These are phyloP conservation scores for Drymonia ruficornis DNA, from an alignment of 2,888 invertebrate genomes.

Conservation along the genomic window DNA sequence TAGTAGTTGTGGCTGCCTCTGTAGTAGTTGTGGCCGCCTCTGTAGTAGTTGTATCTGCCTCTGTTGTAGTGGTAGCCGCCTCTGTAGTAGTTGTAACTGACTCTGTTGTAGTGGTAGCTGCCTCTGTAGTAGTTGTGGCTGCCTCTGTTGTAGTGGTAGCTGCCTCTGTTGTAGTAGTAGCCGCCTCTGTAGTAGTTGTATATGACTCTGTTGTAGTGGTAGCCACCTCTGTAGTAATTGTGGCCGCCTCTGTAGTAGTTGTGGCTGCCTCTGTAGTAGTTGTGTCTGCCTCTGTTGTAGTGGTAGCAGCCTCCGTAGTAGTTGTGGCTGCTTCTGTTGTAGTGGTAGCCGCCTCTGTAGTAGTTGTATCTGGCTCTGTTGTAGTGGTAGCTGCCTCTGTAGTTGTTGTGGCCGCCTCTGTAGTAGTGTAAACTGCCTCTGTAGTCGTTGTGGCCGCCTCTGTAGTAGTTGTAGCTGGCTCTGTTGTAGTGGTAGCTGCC, in stretches of 20 bases:
- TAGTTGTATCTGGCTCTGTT: background rate
- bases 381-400: background rate
- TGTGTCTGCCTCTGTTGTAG: conserved; percentile 7
- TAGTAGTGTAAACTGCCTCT: conserved; percentile 10
- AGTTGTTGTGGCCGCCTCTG: background rate
- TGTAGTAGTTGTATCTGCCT: conserved; percentile 7
- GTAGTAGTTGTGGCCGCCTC: conserved; percentile 5
- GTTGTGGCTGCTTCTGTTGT: background rate
- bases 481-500: conserved; percentile 10
- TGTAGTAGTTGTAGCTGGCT: conserved; percentile 5
- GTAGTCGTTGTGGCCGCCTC: conserved; percentile 9
- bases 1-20: conserved; percentile 11
- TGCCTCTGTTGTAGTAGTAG: conserved; percentile 10
- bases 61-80: conserved; percentile 9
- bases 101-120: conserved; percentile 11
- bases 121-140: conserved; percentile 6
- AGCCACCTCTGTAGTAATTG: background rate
- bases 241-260: background rate
- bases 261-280: conserved; percentile 6
- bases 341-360: background rate
- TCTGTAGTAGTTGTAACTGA: conserved; percentile 8
- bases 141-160: conserved; percentile 11
- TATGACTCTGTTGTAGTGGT: conserved; percentile 8
- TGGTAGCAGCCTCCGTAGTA: background rate
- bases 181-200: conserved; percentile 7